Conservation (phyloP, 2,113 vertebrate genomes). For the Chroicocephalus ridibundus region DNA sequence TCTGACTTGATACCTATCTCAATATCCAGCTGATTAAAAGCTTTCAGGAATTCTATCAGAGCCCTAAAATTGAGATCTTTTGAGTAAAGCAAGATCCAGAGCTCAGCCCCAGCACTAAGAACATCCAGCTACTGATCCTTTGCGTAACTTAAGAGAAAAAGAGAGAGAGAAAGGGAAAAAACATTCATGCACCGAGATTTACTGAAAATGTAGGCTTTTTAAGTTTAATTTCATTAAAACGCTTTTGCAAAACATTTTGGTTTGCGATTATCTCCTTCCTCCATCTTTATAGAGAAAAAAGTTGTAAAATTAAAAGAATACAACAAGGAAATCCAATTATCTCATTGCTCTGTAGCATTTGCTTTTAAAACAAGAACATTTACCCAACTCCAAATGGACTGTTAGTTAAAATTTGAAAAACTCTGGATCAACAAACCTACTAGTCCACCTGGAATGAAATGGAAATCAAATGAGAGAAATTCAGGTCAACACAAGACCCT, state of each 20-base stretch:
- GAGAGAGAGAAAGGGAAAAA: neutral
- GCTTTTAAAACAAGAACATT: constrained; percentile 53
- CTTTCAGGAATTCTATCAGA: neutral
- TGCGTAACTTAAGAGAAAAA: too few species aligned
- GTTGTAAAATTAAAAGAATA: neutral
- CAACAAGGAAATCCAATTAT: constrained; percentile 17
- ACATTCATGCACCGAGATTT: accelerated
- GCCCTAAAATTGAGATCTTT: neutral
- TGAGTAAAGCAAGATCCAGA: neutral
- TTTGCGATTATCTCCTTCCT: neutral
- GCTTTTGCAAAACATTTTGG: neutral
- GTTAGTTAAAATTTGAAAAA: constrained; percentile 57
- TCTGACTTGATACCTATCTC: neutral
- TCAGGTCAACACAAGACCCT: constrained; percentile 35
- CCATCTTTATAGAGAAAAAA: neutral
- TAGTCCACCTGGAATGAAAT: constrained; percentile 12
- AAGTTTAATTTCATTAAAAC: neutral
- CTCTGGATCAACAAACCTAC: constrained; percentile 37
- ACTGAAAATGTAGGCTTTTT: neutral
- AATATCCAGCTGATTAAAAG: neutral
- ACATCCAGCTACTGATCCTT: neutral
- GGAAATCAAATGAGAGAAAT: constrained; percentile 52
- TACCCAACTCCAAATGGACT: constrained; percentile 37
- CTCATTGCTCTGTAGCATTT: constrained; percentile 34
- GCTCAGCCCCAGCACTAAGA: neutral